Evolutionary conservation across 2,888 invertebrate species (phyloP).

Genomic region (Bursaphelenchus okinawaensis): DNA sequence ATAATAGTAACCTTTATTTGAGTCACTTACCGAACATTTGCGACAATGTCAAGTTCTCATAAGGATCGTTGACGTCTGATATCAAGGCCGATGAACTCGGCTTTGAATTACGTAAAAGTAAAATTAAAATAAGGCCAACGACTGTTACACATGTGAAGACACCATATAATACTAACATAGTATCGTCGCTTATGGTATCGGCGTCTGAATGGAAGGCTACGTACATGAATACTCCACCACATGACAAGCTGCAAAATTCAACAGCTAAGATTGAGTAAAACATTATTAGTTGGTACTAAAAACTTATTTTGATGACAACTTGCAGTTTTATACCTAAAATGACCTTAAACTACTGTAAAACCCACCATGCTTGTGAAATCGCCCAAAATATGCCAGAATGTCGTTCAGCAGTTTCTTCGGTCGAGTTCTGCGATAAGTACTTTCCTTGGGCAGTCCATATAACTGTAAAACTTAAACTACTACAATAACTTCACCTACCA

Average conservation of each 20-base stretch:
- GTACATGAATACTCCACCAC: slow-evolving; percentile 89
- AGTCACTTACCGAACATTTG: slow-evolving; percentile 20
- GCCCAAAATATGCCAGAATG: slow-evolving; percentile 97
- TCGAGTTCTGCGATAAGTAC: slow-evolving; percentile 82
- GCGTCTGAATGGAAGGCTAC: slow-evolving; percentile 69
- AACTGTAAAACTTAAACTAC: slow-evolving; percentile 59
- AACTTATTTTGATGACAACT: too few species aligned
- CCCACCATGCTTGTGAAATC: slow-evolving; percentile 79
- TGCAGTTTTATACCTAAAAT: too few species aligned
- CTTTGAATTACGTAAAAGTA: slow-evolving; percentile 54
- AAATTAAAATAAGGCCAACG: slow-evolving; percentile 66
- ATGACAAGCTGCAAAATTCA: slow-evolving; percentile 69
- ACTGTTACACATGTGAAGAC: slow-evolving; percentile 68
- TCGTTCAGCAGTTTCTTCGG: slow-evolving; percentile 76
- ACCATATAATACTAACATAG: slow-evolving; percentile 68
- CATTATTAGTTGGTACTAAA: too few species aligned
- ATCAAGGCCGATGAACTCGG: not conserved
- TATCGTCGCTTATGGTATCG: slow-evolving; percentile 35
- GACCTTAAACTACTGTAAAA: not conserved
- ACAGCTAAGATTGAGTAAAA: not conserved
- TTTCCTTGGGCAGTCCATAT: slow-evolving; percentile 93
- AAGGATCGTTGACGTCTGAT: not conserved
- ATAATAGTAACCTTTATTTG: slow-evolving; percentile 10
- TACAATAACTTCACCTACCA: not conserved
- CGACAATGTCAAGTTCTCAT: slow-evolving; percentile 7